Percentiles rank a stretch among this genome's conserved stretches.
Evolutionary conservation across 1,140 invertebrate genomes (phyloP).

Genomic region (Papilio aristodemus): DNA sequence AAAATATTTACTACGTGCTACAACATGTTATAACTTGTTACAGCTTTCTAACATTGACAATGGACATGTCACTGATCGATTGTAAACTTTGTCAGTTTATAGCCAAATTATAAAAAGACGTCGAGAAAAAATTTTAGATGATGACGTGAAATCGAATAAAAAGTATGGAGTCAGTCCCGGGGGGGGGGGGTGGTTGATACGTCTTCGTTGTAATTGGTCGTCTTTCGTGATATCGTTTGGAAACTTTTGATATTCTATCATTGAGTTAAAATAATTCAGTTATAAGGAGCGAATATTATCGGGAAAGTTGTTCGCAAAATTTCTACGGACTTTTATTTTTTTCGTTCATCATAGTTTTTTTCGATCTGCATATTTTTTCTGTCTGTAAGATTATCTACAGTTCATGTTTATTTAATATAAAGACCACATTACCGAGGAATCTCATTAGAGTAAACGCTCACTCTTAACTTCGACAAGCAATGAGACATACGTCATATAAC

Average conservation of each 20-base stretch:
- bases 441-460: too few relatives aligned
- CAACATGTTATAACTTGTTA: not conserved
- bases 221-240: not conserved
- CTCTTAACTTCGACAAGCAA: too few relatives aligned
- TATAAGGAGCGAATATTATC: not conserved
- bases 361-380: not conserved
- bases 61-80: too few relatives aligned
- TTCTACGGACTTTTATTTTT: not conserved
- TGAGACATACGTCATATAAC: too few relatives aligned
- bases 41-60: not conserved
- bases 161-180: not conserved
- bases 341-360: not conserved
- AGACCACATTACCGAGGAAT: too few relatives aligned
- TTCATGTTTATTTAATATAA: too few relatives aligned
- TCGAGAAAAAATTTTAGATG: not conserved
- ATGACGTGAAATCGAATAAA: slow-evolving; percentile 9
- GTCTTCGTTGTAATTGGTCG: not conserved
- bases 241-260: slow-evolving; percentile 9
- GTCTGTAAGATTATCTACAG: too few relatives aligned
- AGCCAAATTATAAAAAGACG: not conserved
- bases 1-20: not conserved
- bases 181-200: not conserved
- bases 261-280: not conserved
- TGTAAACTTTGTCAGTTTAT: too few relatives aligned
- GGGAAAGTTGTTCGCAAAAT: not conserved